Evolutionary conservation across 2,888 invertebrate genomes (phyloP).

Genomic region (Eristalis intricaria): DNA sequence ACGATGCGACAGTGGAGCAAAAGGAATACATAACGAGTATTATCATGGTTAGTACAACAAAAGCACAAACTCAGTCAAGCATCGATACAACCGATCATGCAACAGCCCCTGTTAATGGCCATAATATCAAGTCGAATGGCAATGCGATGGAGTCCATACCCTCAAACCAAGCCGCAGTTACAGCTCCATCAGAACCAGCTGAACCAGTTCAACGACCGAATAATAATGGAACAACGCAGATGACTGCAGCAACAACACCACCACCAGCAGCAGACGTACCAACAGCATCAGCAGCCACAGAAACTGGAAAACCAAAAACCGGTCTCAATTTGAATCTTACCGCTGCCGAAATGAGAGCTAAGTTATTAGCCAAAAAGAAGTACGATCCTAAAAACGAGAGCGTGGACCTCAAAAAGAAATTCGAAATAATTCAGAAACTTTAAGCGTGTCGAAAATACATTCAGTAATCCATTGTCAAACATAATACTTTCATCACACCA

Average conservation of each 20-base stretch:
- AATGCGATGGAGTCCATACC: constrained; percentile 72
- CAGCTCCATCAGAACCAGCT: background rate
- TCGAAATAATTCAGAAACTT: constrained; percentile 96
- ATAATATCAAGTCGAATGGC: constrained; percentile 74
- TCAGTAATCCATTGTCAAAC: background rate
- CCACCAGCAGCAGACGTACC: constrained; percentile 8
- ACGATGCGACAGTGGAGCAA: constrained; percentile 35
- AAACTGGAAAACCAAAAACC: constrained; percentile 51
- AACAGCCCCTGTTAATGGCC: constrained; percentile 71
- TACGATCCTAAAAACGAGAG: constrained; percentile 94
- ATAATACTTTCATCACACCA: constrained; percentile 14
- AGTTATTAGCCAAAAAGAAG: constrained; percentile 92
- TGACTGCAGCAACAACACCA: constrained; percentile 24
- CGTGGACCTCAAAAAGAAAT: constrained; percentile 95
- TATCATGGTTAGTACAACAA: constrained; percentile 76
- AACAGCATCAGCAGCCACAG: constrained; percentile 8
- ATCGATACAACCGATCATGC: constrained; percentile 25
- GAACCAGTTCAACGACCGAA: background rate
- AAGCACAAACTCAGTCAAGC: constrained; percentile 53
- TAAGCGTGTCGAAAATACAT: constrained; percentile 80
- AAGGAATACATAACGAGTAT: constrained; percentile 76
- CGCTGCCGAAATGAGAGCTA: constrained; percentile 94
- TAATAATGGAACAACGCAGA: constrained; percentile 3
- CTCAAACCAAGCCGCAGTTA: background rate
- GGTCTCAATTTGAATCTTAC: constrained; percentile 92